phyloP scores from a whole-genome alignment of 2,113 vertebrate genomes.

The Clarias gariepinus region DNA sequence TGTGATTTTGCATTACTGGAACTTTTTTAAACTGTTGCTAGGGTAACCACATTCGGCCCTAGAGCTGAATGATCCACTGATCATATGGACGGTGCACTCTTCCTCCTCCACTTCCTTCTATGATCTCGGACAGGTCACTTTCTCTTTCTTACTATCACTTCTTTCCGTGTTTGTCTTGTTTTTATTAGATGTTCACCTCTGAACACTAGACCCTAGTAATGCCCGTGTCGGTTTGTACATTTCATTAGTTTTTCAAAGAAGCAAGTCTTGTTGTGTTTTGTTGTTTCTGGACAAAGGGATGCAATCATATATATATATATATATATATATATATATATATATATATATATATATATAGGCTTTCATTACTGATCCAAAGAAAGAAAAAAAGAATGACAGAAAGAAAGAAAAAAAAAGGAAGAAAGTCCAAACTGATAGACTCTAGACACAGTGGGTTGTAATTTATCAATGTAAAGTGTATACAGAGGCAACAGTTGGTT shows the following conservation, averaged over 20 bases:
- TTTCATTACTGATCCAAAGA: background rate
- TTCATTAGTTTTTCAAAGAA: background rate
- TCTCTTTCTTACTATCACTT: background rate
- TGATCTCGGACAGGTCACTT: background rate
- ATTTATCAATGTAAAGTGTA: background rate
- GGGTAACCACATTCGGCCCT: background rate
- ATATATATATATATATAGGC: background rate
- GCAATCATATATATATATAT: background rate
- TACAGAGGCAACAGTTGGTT: background rate
- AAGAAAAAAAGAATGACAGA: background rate
- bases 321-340: background rate
- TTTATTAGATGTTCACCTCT: background rate
- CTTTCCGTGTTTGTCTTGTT: background rate
- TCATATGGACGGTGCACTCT: background rate
- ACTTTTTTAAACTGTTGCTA: slow-evolving; percentile 1
- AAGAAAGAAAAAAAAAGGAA: too few species aligned
- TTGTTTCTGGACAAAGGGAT: background rate
- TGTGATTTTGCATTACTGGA: background rate
- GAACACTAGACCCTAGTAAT: background rate
- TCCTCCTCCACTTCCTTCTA: background rate
- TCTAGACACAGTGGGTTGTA: background rate
- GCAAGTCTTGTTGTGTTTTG: background rate
- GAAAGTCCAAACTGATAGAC: background rate
- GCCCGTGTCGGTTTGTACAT: background rate
- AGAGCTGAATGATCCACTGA: background rate